Percentiles rank a stretch among this genome's conserved stretches.
These are phyloP conservation scores for Apodemia mormo DNA, from an alignment of 2,888 invertebrate species.

Conservation along the genomic window DNA sequence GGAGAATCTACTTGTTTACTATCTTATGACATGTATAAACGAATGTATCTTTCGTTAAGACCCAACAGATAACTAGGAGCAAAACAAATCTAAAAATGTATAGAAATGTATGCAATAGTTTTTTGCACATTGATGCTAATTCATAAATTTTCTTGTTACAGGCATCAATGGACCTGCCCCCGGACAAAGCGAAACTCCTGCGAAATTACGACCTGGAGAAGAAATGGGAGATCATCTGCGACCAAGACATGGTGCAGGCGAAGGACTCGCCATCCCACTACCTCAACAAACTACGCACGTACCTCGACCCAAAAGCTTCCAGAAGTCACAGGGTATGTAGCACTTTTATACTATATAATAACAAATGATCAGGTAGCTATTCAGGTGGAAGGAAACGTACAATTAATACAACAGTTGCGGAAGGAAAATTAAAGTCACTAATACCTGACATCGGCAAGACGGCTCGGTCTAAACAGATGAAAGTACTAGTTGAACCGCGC, in stretches of 20 bases:
- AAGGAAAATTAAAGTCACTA: constrained; percentile 51
- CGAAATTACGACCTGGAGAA: constrained; percentile 98
- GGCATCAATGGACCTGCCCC: constrained; percentile 99
- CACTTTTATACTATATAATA: too few relatives aligned
- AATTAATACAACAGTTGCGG: too few relatives aligned
- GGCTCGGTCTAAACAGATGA: constrained; percentile 62
- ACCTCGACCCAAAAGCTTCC: constrained; percentile 97
- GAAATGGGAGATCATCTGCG: constrained; percentile 99
- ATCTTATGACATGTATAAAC: too few relatives aligned
- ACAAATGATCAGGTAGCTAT: too few relatives aligned
- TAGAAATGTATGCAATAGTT: too few relatives aligned
- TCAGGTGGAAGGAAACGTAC: too few relatives aligned
- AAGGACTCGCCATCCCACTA: constrained; percentile 98
- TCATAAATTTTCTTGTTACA: constrained; percentile 73
- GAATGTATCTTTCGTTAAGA: too few relatives aligned
- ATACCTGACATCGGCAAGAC: constrained; percentile 61
- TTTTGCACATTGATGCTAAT: not conserved
- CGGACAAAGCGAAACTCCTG: constrained; percentile 98
- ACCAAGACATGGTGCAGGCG: constrained; percentile 99
- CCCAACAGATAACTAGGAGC: too few relatives aligned
- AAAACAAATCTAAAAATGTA: too few relatives aligned
- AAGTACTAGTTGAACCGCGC: constrained; percentile 33
- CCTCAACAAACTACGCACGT: constrained; percentile 96
- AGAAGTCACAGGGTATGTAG: constrained; percentile 94
- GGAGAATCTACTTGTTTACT: too few relatives aligned